Evolutionary conservation across 2,113 vertebrate species (phyloP).

Genomic region (Oenanthe melanoleuca): DNA sequence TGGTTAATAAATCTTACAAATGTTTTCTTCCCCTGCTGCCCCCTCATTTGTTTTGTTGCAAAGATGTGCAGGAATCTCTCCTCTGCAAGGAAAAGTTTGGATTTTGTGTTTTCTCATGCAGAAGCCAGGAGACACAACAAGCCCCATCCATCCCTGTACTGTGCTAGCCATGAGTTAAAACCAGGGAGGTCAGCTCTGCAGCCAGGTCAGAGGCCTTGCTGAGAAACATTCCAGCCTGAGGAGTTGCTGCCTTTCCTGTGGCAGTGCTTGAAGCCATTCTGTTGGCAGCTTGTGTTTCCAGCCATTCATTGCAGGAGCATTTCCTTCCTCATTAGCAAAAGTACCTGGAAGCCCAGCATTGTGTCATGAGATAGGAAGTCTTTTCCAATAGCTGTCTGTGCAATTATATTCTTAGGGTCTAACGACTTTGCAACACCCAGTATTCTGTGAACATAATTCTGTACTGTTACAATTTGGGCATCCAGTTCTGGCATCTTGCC

Average conservation of each 20-base stretch:
- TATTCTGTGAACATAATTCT: background rate
- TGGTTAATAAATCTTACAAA: background rate
- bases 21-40: background rate
- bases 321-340: conserved; percentile 32
- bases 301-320: conserved; percentile 11
- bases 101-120: background rate
- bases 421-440: background rate
- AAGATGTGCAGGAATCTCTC: background rate
- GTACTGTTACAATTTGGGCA: background rate
- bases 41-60: background rate
- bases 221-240: background rate
- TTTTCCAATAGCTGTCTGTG: background rate
- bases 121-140: background rate
- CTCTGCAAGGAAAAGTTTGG: background rate
- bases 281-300: conserved; percentile 47
- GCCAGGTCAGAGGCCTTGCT: background rate
- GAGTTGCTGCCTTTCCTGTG: conserved; percentile 31
- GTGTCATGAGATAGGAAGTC: conserved; percentile 58
- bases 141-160: background rate
- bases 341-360: conserved; percentile 44
- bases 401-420: background rate
- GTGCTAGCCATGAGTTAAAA: background rate
- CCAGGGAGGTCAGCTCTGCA: background rate
- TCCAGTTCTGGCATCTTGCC: background rate
- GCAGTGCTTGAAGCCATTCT: conserved; percentile 32